Percentiles rank a stretch among this genome's conserved stretches.
These are phyloP conservation scores for Pangasius krempfi DNA, from an alignment of 2,797 vertebrate genomes.

Conservation along the genomic window DNA sequence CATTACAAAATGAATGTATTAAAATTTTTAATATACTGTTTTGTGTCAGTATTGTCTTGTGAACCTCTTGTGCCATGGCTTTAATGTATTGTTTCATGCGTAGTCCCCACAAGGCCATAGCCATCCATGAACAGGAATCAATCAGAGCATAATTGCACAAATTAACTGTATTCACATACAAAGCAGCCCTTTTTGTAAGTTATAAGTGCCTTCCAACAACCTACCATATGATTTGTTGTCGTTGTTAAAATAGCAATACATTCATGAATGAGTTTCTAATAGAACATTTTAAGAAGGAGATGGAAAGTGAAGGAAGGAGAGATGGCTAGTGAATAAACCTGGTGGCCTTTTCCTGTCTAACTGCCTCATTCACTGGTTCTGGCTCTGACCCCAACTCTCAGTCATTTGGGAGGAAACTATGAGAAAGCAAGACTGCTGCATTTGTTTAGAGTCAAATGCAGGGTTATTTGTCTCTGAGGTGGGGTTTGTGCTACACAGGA, in stretches of 20 bases:
- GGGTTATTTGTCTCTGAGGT: slow-evolving; percentile 43
- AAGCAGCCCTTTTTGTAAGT: neutral
- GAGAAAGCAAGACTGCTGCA: slow-evolving; percentile 20
- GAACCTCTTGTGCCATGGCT: neutral
- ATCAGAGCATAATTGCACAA: neutral
- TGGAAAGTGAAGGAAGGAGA: neutral
- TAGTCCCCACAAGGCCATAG: neutral
- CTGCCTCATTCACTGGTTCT: slow-evolving; percentile 12
- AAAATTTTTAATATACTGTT: too few species aligned
- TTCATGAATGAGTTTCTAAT: neutral
- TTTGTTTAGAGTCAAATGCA: slow-evolving; percentile 31
- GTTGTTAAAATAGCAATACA: neutral
- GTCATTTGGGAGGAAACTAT: neutral
- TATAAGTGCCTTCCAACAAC: neutral
- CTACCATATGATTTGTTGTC: neutral
- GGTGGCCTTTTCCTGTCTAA: neutral
- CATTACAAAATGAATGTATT: too few species aligned
- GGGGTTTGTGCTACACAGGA: slow-evolving; percentile 32
- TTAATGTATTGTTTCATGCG: neutral
- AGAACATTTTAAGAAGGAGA: neutral
- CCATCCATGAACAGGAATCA: neutral
- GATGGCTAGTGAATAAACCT: neutral
- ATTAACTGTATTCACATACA: neutral
- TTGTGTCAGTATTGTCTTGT: too few species aligned
- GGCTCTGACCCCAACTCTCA: slow-evolving; percentile 3